Percentiles rank a stretch among this genome's conserved stretches.
phyloP scores from a whole-genome alignment of 1,140 invertebrate species.

The Musca vetustissima region DNA sequence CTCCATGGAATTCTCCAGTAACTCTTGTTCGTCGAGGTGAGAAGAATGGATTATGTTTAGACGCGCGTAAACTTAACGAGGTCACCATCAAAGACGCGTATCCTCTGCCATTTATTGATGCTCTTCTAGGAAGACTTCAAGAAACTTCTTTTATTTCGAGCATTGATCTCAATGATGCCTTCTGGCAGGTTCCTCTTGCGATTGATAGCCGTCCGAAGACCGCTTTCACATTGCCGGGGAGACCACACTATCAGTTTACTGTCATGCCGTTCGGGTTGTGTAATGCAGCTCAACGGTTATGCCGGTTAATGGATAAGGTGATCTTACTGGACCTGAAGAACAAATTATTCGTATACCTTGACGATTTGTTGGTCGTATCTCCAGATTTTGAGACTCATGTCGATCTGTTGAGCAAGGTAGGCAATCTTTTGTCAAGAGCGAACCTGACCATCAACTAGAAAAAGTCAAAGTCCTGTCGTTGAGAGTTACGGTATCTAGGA shows the following conservation, averaged over 20 bases:
- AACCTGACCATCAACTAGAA: slow-evolving; percentile 56
- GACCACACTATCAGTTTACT: slow-evolving; percentile 18
- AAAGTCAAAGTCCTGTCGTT: slow-evolving; percentile 54
- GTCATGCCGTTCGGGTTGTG: slow-evolving; percentile 32
- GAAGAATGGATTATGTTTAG: slow-evolving; percentile 37
- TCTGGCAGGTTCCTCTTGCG: slow-evolving; percentile 47
- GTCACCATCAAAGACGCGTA: slow-evolving; percentile 43
- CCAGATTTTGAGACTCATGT: slow-evolving; percentile 54
- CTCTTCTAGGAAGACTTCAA: slow-evolving; percentile 28
- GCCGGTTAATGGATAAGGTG: slow-evolving; percentile 24
- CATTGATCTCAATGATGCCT: slow-evolving; percentile 36
- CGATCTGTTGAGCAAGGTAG: slow-evolving; percentile 42
- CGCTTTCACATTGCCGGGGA: slow-evolving; percentile 44
- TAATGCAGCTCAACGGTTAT: slow-evolving; percentile 26
- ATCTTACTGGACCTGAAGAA: slow-evolving; percentile 1
- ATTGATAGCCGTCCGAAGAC: slow-evolving; percentile 49
- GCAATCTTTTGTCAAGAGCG: slow-evolving; percentile 44
- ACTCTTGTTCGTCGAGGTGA: slow-evolving; percentile 37
- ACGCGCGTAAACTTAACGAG: slow-evolving; percentile 40
- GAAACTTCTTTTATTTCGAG: slow-evolving; percentile 32
- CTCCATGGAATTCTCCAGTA: slow-evolving; percentile 39
- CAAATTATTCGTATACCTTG: slow-evolving; percentile 32
- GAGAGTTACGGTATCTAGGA: slow-evolving; percentile 30
- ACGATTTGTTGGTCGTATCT: slow-evolving; percentile 57
- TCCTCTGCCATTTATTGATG: slow-evolving; percentile 37